Base-by-base conservation (phyloP, 1,140 invertebrate species). In the Dermatophagoides farinae region DNA sequence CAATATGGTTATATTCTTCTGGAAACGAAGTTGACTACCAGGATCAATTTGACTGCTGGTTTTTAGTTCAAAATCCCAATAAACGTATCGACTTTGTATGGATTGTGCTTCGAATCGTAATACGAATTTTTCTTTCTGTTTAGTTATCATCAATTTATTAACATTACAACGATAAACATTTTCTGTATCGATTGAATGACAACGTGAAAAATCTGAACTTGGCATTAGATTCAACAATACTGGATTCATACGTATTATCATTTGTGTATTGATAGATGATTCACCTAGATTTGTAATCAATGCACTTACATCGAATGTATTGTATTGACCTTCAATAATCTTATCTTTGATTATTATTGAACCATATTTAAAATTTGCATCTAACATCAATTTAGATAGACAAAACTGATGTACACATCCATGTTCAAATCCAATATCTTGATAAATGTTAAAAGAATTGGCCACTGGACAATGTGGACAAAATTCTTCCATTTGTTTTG, bases 341-440 rank as follows among this genome's bases (percentile, higher is more conserved):
- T 4, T 5, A 8, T 58, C 57, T 16, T 14, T 23, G 6, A 59
- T 58, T 18, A 5, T 12, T 12, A 4, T 6, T 5, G 16, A 12
- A 20, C 57, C 57, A 54, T 59, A 59, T 31, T 41, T 31, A 20
- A 59, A 4, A 12, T 46, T 4, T 10, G n/a, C 50, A 23, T 58
- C 39, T 4, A 59, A 18, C 10, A 58, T 12, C 10, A 59, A 38
- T 54, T 47, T 16, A 2, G 41, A n/a, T 11, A 47, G 2, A 54
- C 57, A 59, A n/a, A 23, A 1, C 25, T 59, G 59, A 1, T 16
- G 16, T 4, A 52, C 57, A 57, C 57, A 59, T n/a, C 57, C 57
- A 54, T 59, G 57, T 23, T 59, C 57, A 58, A 59, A 55, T 39
- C 53, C 25, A 38, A 55, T 55, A 6, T 59, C 57, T 59, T 54